A percentile compares a stretch with the other conserved stretches of the same genome.
These are phyloP conservation scores for Orthonyx spaldingii DNA, from an alignment of 2,113 vertebrate genomes.

Conservation along the genomic window DNA sequence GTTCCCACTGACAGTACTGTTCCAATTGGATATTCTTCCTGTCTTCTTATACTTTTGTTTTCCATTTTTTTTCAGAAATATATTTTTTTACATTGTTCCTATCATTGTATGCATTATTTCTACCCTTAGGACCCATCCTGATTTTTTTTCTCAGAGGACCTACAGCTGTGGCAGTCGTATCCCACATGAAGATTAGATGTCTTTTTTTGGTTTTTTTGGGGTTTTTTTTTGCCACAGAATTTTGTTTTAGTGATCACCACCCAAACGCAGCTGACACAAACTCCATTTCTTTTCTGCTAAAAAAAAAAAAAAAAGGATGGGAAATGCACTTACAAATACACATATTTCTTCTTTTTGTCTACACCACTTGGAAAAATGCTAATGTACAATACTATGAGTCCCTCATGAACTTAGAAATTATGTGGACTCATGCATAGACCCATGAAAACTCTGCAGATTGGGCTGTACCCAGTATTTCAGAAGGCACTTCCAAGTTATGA, in stretches of 20 bases:
- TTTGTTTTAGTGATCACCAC: background rate
- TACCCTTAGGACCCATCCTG: background rate
- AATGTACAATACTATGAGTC: background rate
- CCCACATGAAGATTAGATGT: no score
- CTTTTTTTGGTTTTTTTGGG: no score
- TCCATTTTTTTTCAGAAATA: background rate
- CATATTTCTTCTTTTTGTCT: background rate
- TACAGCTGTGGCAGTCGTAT: background rate
- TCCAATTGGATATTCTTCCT: background rate
- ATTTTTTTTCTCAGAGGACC: background rate
- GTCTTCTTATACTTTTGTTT: background rate
- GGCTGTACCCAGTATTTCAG: background rate
- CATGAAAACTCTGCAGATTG: background rate
- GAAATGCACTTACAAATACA: background rate
- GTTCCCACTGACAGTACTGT: background rate
- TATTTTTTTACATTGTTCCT: background rate
- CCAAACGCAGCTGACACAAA: background rate
- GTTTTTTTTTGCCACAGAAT: background rate
- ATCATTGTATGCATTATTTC: background rate
- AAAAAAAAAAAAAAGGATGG: background rate
- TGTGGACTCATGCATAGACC: background rate
- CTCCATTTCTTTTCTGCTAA: background rate
- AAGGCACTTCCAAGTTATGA: background rate
- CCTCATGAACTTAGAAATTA: background rate
- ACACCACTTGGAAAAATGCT: background rate